phyloP scores from a whole-genome alignment of 2,113 vertebrate genomes.

The Ancistrus triradiatus region DNA sequence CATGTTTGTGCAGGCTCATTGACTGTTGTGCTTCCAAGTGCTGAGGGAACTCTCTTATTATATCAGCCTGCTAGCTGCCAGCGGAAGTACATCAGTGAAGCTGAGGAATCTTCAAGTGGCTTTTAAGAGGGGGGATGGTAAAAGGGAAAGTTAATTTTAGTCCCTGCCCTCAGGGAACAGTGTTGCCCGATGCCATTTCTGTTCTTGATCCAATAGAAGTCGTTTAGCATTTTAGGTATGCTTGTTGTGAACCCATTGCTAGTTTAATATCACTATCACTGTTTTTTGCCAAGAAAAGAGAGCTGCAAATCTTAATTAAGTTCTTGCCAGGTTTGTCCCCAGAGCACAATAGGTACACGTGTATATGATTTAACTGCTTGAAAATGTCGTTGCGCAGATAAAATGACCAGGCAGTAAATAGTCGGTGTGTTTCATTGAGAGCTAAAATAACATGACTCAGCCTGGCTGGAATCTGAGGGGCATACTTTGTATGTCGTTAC shows the following conservation, averaged over 20 bases:
- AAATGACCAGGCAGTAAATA: conserved; percentile 64
- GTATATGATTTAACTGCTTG: conserved; percentile 56
- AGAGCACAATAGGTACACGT: background rate
- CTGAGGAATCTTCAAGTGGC: conserved; percentile 22
- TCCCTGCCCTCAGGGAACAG: conserved; percentile 34
- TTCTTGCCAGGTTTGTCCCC: background rate
- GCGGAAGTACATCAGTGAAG: conserved; percentile 5
- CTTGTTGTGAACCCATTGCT: no score
- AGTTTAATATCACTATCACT: no score
- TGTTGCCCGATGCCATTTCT: conserved; percentile 47
- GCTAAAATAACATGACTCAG: conserved; percentile 62
- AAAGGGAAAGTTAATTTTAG: conserved; percentile 61
- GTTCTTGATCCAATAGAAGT: no score
- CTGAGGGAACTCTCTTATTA: background rate
- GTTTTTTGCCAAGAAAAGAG: no score
- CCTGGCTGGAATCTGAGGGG: conserved; percentile 56
- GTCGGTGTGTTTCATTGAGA: conserved; percentile 53
- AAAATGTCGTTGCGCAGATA: conserved; percentile 62
- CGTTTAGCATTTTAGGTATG: no score
- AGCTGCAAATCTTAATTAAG: no score
- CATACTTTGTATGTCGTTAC: conserved; percentile 43
- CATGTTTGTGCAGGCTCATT: background rate
- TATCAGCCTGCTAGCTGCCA: conserved; percentile 7
- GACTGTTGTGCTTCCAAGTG: background rate
- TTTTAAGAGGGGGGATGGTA: conserved; percentile 24